Percentiles rank a stretch among this genome's conserved stretches.
Conservation (phyloP, 2,797 vertebrate genomes). For the Okamejei kenojei region DNA sequence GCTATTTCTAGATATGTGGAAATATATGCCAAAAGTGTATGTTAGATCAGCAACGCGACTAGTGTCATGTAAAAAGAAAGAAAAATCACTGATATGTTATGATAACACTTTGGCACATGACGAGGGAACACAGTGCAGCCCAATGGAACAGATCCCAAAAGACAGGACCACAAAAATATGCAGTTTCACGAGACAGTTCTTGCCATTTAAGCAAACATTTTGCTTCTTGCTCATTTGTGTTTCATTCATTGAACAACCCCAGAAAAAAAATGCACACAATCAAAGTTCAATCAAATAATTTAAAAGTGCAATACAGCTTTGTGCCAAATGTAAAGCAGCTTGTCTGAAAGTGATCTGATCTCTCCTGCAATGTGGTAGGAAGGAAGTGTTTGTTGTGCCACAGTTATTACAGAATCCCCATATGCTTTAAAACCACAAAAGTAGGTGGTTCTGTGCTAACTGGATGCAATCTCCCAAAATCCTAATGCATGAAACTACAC, state of each 20-base stretch:
- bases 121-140: not conserved
- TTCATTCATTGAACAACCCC: not conserved
- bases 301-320: not conserved
- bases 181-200: not conserved
- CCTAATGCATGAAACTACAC: not conserved
- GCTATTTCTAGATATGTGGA: conserved; percentile 1
- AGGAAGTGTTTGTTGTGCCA: not conserved
- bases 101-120: not conserved
- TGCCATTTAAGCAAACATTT: not conserved
- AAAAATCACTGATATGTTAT: not conserved
- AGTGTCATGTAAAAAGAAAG: not conserved
- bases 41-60: not conserved
- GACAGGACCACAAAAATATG: not conserved
- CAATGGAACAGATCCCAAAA: not conserved
- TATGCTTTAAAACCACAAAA: not conserved
- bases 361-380: not conserved
- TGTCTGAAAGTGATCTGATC: not conserved
- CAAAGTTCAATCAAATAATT: not conserved
- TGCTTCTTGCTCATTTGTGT: not conserved
- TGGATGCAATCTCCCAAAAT: not conserved
- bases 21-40: not conserved
- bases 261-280: not conserved
- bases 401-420: not conserved
- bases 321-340: not conserved
- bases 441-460: not conserved